Evolutionary conservation across 2,113 vertebrate genomes (phyloP), one percentile per base, ranked within the genome.

Genomic region (Illadopsis cleaveri): DNA sequence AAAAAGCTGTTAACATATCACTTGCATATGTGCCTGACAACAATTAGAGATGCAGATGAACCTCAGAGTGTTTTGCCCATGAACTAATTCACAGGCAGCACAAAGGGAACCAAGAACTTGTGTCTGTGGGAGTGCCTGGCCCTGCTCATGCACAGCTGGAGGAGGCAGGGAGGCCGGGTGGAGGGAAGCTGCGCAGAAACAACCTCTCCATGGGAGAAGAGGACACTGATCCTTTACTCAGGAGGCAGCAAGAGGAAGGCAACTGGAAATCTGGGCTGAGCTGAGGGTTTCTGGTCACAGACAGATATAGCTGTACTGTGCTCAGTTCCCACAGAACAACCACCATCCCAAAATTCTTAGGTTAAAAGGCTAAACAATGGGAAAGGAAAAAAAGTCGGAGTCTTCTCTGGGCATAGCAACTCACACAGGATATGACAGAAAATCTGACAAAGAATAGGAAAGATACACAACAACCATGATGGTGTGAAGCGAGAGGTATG

Each of bases 1-100:
- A 82, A 80, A 88, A 90, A 90, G 57, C 48, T 91, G n/a, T 79
- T 91, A 64, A 91, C 87, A 90, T 79, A 91, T 89, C 17, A 64
- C 70, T 94, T 90, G 42, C 78, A 85, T 57, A 54, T 70, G 81
- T 85, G 61, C 27, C 51, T 31, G 0, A 60, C 47, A 88, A 82
- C 62, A 82, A 81, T 86, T 87, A 94, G 54, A 90, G 70, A 62
- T 38, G 38, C 14, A 73, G 57, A 83, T 60, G 50, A 88, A 88
- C 50, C 66, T 82, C 69, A 27, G 69, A 89, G n/a, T 38, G 13
- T 24, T 82, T 85, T 77, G 62, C 9, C 23, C 76, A 19, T 23
- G 33, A 89, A 87, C n/a, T 8, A 51, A 66, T 44, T 80, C 30
- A 23, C 0, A 3, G 25, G 56, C 3, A 10, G 35, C 37, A 65